Evolutionary conservation across 2,888 invertebrate species (phyloP).

Genomic region (Asteroscopus sphinx): DNA sequence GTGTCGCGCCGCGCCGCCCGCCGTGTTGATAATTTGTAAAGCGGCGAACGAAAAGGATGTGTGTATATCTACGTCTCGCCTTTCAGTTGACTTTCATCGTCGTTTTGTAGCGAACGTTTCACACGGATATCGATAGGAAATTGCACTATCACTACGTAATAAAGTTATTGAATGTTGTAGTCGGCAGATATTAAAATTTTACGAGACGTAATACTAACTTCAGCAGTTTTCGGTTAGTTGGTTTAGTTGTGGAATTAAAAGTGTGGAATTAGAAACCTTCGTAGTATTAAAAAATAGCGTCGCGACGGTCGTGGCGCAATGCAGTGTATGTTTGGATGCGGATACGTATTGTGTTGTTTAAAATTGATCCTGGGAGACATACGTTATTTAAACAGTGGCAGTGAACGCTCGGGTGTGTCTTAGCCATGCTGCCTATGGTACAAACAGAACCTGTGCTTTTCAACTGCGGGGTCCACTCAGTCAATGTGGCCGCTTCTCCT

Average conservation of each 20-base stretch:
- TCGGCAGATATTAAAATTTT: slow-evolving; percentile 63
- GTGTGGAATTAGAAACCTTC: slow-evolving; percentile 66
- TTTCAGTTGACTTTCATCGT: slow-evolving; percentile 90
- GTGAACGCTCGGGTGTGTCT: slow-evolving; percentile 75
- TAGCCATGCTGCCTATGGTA: slow-evolving; percentile 87
- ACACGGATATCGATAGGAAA: slow-evolving; percentile 87
- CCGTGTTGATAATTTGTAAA: slow-evolving; percentile 86
- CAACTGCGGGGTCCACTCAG: slow-evolving; percentile 80
- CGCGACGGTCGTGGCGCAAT: slow-evolving; percentile 88
- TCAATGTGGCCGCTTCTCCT: slow-evolving; percentile 78
- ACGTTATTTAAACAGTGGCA: slow-evolving; percentile 72
- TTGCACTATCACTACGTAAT: slow-evolving; percentile 88
- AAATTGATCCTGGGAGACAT: slow-evolving; percentile 75
- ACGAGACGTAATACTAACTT: slow-evolving; percentile 59
- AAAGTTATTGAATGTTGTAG: slow-evolving; percentile 78
- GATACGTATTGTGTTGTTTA: slow-evolving; percentile 81
- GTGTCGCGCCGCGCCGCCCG: slow-evolving; percentile 65
- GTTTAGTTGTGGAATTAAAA: slow-evolving; percentile 56
- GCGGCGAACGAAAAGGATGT: slow-evolving; percentile 87
- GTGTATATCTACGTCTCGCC: slow-evolving; percentile 89
- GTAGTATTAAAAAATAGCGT: slow-evolving; percentile 75
- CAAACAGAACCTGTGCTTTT: slow-evolving; percentile 84
- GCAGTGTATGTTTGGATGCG: slow-evolving; percentile 87
- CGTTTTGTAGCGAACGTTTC: slow-evolving; percentile 89
- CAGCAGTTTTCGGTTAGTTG: slow-evolving; percentile 44